Conservation (phyloP, 2,888 invertebrate genomes). For the Pogonocherus hispidulus region DNA sequence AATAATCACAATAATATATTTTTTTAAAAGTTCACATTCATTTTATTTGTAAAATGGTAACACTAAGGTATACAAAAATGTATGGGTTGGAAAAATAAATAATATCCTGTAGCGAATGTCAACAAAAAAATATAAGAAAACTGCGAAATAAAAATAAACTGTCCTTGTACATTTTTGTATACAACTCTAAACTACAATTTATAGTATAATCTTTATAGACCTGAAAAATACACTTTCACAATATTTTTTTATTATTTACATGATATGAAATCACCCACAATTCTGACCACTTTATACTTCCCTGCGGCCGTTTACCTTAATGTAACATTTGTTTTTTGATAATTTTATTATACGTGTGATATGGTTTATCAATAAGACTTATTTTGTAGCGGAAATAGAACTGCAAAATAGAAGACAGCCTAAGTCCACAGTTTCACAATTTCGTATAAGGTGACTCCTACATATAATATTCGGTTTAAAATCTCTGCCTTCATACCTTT, state of each 20-base stretch:
- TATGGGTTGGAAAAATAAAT: constrained; percentile 2
- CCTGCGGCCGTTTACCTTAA: background rate
- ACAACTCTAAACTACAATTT: constrained; percentile 24
- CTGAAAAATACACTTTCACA: constrained; percentile 27
- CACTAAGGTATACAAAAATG: constrained; percentile 34
- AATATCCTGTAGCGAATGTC: background rate
- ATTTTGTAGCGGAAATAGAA: constrained; percentile 4
- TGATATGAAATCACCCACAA: constrained; percentile 22
- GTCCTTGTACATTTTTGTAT: constrained; percentile 29
- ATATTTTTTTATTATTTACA: constrained; percentile 24
- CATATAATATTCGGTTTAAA: too few species aligned
- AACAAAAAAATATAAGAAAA: constrained; percentile 1
- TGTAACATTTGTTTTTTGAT: background rate
- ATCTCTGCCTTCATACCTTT: too few species aligned
- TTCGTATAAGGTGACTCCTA: constrained; percentile 25
- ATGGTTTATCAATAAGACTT: constrained; percentile 18
- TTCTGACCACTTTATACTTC: background rate
- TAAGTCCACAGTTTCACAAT: constrained; percentile 1
- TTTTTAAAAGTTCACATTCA: constrained; percentile 36
- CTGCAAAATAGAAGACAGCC: constrained; percentile 8
- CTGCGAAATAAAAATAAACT: background rate
- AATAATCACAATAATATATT: constrained; percentile 38
- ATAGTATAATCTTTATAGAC: constrained; percentile 21
- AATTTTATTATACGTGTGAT: constrained; percentile 25
- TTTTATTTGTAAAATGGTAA: constrained; percentile 39